A percentile compares a stretch with the other conserved stretches of the same genome.
Conservation (phyloP, 37 sponge, comb jelly and placozoan genomes). For the Ephydatia muelleri region DNA sequence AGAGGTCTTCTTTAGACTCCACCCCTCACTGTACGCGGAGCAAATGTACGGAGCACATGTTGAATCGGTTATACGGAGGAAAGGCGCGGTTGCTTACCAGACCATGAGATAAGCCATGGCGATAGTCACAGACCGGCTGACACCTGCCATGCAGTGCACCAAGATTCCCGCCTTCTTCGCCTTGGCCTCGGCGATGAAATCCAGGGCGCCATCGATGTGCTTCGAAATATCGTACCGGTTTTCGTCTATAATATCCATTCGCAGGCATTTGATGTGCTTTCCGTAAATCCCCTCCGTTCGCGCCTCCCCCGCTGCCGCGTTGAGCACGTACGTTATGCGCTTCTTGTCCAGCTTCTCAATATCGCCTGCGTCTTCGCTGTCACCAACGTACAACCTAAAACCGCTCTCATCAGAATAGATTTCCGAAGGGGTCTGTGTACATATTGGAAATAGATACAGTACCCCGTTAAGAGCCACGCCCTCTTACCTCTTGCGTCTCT, state of each 20-base stretch:
- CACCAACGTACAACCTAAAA: slow-evolving; percentile 44
- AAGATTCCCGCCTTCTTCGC: slow-evolving; percentile 20
- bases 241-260: slow-evolving; percentile 41
- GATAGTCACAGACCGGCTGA: slow-evolving; percentile 61
- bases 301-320: slow-evolving; percentile 38
- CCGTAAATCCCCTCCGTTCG: slow-evolving; percentile 32
- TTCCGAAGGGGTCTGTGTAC: slow-evolving; percentile 17
- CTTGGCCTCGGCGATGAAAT: slow-evolving; percentile 48
- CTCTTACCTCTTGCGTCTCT: too few relatives aligned
- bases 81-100: neutral
- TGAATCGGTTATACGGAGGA: too few relatives aligned
- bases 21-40: slow-evolving; percentile 1
- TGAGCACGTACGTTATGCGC: slow-evolving; percentile 43
- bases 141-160: slow-evolving; percentile 71
- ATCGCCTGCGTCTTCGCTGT: slow-evolving; percentile 32
- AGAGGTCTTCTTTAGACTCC: slow-evolving; percentile 47
- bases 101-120: slow-evolving; percentile 58
- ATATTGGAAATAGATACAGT: too few relatives aligned
- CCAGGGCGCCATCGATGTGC: slow-evolving; percentile 32
- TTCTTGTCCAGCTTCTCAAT: slow-evolving; percentile 27
- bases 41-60: too few relatives aligned
- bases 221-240: slow-evolving; percentile 33
- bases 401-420: slow-evolving; percentile 25
- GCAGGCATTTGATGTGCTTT: neutral
- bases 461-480: too few relatives aligned